phyloP scores from a whole-genome alignment of 2,113 vertebrate genomes.

The Agelaius phoeniceus region DNA sequence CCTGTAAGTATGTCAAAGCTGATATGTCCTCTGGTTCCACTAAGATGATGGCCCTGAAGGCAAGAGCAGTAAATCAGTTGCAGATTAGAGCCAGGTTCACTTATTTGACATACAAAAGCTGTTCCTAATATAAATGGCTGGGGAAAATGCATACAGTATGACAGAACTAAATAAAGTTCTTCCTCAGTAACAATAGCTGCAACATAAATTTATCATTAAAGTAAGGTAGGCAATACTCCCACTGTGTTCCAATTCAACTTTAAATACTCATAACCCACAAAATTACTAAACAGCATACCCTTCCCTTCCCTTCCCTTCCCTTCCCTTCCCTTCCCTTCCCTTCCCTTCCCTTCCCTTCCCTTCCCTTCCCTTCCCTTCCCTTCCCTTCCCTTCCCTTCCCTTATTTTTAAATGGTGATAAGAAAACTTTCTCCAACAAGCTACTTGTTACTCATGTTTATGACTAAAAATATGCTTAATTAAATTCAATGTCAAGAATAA shows the following conservation, averaged over 20 bases:
- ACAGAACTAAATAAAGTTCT: not conserved
- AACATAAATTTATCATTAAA: not conserved
- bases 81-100: not conserved
- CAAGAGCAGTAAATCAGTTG: conserved; percentile 12
- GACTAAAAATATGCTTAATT: not conserved
- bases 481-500: not conserved
- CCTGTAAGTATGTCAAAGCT: not conserved
- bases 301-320: not conserved
- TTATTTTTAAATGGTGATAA: not conserved
- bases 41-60: not conserved
- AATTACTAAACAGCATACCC: not conserved
- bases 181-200: not conserved
- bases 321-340: no score
- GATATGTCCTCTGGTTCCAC: not conserved
- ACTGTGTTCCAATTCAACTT: not conserved
- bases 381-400: no score
- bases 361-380: no score
- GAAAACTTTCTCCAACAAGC: not conserved
- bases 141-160: not conserved
- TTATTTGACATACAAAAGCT: not conserved
- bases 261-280: not conserved
- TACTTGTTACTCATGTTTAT: not conserved
- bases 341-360: not conserved
- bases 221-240: not conserved
- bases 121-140: not conserved